A percentile compares a stretch with the other conserved stretches of the same genome.
Evolutionary conservation across 1,140 invertebrate genomes (phyloP).

Genomic region (Eubasilissa regina): DNA sequence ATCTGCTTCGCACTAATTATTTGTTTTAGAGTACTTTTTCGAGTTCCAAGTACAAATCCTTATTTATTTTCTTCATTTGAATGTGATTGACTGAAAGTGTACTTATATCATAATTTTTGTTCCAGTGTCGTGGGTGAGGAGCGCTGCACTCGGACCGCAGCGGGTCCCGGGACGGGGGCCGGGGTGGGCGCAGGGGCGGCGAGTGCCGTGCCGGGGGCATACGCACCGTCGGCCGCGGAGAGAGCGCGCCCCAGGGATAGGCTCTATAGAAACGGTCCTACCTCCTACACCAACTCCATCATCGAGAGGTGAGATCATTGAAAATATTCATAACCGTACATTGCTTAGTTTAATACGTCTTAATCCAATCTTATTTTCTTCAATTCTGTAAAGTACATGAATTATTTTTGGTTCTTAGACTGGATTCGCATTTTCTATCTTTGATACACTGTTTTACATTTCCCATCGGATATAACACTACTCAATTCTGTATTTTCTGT

Average conservation of each 20-base stretch:
- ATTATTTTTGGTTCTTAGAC: too few relatives aligned
- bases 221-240: slow-evolving; percentile 64
- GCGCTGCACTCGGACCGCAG: slow-evolving; percentile 42
- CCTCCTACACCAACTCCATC: slow-evolving; percentile 61
- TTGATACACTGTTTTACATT: too few relatives aligned
- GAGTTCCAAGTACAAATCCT: too few relatives aligned
- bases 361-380: too few relatives aligned
- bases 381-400: too few relatives aligned
- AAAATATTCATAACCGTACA: background rate
- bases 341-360: too few relatives aligned
- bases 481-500: too few relatives aligned
- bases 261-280: slow-evolving; percentile 60
- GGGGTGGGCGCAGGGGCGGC: slow-evolving; percentile 62
- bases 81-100: background rate
- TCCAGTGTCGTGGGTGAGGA: slow-evolving; percentile 34
- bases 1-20: too few relatives aligned
- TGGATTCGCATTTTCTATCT: too few relatives aligned
- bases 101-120: background rate
- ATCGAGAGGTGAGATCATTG: slow-evolving; percentile 45
- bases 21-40: too few relatives aligned
- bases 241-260: slow-evolving; percentile 63
- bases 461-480: too few relatives aligned
- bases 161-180: slow-evolving; percentile 63
- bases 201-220: slow-evolving; percentile 64
- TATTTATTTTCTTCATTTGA: too few relatives aligned